Percentiles rank a stretch among this genome's conserved stretches.
phyloP scores from a whole-genome alignment of 92 coral and sea anemone genomes.

The Zoanthus solanderi region DNA sequence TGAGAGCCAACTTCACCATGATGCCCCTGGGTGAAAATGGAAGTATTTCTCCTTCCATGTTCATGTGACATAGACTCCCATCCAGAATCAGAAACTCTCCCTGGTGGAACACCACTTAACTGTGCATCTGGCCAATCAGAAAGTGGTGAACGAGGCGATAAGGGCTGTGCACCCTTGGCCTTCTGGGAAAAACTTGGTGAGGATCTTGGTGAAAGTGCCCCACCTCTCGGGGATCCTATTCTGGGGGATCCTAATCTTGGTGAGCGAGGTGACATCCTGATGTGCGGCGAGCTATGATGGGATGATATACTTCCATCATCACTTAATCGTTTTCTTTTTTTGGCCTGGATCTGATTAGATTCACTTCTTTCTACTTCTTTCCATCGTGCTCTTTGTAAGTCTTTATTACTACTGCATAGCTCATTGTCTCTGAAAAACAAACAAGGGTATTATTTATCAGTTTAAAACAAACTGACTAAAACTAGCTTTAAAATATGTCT shows the following conservation, averaged over 20 bases:
- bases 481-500: not conserved
- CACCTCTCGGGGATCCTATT: slow-evolving; percentile 20
- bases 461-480: too few relatives aligned
- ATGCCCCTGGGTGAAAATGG: slow-evolving; percentile 10
- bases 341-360: not conserved
- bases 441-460: not conserved
- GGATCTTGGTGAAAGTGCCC: slow-evolving; percentile 26
- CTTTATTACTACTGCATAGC: not conserved
- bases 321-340: slow-evolving; percentile 24
- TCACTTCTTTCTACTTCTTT: slow-evolving; percentile 27
- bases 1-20: slow-evolving; percentile 19
- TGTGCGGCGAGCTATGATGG: slow-evolving; percentile 32
- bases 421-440: slow-evolving; percentile 9
- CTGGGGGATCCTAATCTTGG: slow-evolving; percentile 28
- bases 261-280: slow-evolving; percentile 35
- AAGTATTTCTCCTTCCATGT: not conserved
- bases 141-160: slow-evolving; percentile 19
- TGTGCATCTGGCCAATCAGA: not conserved
- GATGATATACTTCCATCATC: slow-evolving; percentile 17
- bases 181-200: slow-evolving; percentile 21
- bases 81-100: not conserved
- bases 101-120: not conserved
- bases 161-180: not conserved
- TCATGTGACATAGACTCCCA: slow-evolving; percentile 15
- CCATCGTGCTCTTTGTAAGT: slow-evolving; percentile 8